Evolutionary conservation across 2,797 vertebrate species (phyloP), one percentile per base, ranked within the genome.

Genomic region (Silurus aristotelis): DNA sequence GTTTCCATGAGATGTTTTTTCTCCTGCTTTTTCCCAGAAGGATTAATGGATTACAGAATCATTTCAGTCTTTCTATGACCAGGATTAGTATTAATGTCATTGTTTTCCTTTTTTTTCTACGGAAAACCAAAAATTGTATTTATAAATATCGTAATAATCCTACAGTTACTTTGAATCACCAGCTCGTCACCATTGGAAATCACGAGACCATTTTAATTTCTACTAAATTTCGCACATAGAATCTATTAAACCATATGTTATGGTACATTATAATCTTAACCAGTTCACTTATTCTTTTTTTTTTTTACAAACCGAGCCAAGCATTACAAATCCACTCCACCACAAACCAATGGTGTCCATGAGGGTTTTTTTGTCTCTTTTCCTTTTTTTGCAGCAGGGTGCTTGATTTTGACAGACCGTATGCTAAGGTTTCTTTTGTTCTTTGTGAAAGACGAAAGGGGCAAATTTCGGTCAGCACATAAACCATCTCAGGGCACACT

Each of bases 391-490:
- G 1, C 38, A 60, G 31, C 63, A 66, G 63, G 58, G 56, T 63
- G 6, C 64, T 58, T 75, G 48, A 10, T 6, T 67, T 73, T 85
- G 56, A 84, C 63, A 20, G 25, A 64, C 31, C 56, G 12, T 70
- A 46, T 46, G 17, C 79, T 83, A 58, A 76, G 46, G 77, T 80
- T 81, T 67, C 82, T 52, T 80, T 81, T 87, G 86, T 84, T 22
- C 38, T 56, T 52, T 48, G 58, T 83, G 76, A 81, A 83, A 72
- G 77, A 43, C 73, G 68, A 60, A 77, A 85, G 82, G 85, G 66
- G 46, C 81, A 73, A 85, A 31, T 60, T 38, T 64, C 80, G 88
- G 88, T 87, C 88, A 84, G 55, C 70, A 77, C 71, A 84, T 84
- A 87, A 87, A 87, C 58, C 63, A 19, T 77, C 78, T 76, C 64